These are phyloP conservation scores for Eutolmus rufibarbis DNA, from an alignment of 2,888 invertebrate genomes.

Conservation along the genomic window DNA sequence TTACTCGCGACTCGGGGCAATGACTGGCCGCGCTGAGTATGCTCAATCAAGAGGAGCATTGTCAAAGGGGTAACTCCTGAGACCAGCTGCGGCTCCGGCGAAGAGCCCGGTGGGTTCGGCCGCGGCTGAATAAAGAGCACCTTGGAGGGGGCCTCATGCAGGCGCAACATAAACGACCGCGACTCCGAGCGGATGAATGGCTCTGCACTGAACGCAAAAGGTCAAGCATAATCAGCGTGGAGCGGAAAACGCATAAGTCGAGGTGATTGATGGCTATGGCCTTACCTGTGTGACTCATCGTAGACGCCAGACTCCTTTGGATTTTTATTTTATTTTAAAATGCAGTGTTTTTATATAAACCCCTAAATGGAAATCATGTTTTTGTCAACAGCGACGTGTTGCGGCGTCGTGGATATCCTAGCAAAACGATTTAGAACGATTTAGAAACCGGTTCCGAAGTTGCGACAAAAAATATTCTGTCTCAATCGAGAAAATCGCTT, in stretches of 20 bases:
- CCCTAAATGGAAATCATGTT: no score
- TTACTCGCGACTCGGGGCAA: background rate
- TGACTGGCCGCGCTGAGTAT: background rate
- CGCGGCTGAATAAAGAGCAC: conserved; percentile 20
- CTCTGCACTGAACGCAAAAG: background rate
- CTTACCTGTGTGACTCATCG: conserved; percentile 22
- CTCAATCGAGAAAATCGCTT: no score
- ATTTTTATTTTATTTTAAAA: background rate
- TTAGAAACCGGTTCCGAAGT: no score
- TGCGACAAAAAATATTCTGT: no score
- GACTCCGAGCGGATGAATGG: background rate
- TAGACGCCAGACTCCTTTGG: background rate
- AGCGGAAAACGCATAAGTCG: background rate
- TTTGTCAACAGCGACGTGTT: no score
- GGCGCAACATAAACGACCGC: background rate
- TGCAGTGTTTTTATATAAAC: background rate
- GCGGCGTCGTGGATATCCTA: no score
- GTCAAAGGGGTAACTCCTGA: background rate
- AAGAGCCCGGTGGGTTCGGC: background rate
- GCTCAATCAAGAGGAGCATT: background rate
- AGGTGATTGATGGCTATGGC: background rate
- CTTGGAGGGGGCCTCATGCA: background rate
- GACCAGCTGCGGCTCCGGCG: background rate
- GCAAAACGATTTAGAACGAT: no score
- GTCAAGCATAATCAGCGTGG: background rate